A percentile compares a stretch with the other conserved stretches of the same genome.
Conservation (phyloP, 2,888 invertebrate genomes). For the Nebria salina region DNA sequence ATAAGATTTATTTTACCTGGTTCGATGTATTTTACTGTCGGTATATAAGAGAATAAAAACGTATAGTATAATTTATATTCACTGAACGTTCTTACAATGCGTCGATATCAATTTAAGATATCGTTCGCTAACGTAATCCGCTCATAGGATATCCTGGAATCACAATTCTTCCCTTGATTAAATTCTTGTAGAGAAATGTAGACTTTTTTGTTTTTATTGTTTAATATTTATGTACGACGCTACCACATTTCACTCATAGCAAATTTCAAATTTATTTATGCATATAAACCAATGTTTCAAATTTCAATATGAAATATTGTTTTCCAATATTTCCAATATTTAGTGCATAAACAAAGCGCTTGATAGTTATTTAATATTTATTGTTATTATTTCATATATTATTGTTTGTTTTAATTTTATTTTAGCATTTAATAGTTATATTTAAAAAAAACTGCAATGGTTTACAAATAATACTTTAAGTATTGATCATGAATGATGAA, state of each 20-base stretch:
- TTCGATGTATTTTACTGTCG: not conserved
- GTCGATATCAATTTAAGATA: conserved; percentile 1
- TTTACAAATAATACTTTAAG: no score
- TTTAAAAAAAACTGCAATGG: no score
- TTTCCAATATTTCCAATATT: not conserved
- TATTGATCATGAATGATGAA: no score
- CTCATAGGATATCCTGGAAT: not conserved
- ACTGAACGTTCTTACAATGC: not conserved
- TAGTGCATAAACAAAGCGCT: not conserved
- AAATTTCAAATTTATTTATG: not conserved
- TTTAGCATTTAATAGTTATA: not conserved
- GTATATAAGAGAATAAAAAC: not conserved
- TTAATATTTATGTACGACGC: not conserved
- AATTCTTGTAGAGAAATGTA: not conserved
- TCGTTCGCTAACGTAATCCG: not conserved
- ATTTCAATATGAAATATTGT: not conserved
- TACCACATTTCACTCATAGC: not conserved
- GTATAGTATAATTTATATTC: not conserved
- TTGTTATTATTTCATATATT: not conserved
- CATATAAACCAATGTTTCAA: not conserved
- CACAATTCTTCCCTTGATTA: not conserved
- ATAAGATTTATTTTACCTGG: not conserved
- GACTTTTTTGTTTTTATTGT: not conserved
- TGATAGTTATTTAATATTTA: not conserved
- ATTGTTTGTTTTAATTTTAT: not conserved